A percentile compares a stretch with the other conserved stretches of the same genome.
Conservation (phyloP, 1,140 invertebrate genomes). For the Callitettix versicolor region DNA sequence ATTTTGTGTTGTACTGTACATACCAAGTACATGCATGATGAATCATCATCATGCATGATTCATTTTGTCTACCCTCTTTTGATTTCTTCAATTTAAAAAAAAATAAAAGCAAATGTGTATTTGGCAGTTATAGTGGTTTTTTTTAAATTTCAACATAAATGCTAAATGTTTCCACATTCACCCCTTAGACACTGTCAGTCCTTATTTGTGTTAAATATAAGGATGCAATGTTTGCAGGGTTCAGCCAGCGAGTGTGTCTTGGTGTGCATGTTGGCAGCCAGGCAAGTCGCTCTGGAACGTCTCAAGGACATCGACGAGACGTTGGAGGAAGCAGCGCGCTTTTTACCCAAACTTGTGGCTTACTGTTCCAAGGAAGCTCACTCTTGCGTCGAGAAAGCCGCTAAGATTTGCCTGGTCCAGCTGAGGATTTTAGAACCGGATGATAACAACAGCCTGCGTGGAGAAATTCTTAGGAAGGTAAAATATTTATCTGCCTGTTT, state of each 20-base stretch:
- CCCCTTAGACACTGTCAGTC: too few species aligned
- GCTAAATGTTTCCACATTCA: too few species aligned
- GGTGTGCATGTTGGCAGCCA: slow-evolving; percentile 68
- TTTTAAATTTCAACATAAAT: too few species aligned
- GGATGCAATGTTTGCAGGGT: slow-evolving; percentile 34
- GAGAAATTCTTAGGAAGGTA: slow-evolving; percentile 49
- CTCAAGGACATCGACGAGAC: slow-evolving; percentile 42
- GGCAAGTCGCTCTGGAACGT: slow-evolving; percentile 59
- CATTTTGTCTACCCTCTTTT: too few species aligned
- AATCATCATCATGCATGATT: too few species aligned
- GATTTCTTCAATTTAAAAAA: too few species aligned
- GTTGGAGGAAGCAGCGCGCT: slow-evolving; percentile 50
- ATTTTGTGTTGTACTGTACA: too few species aligned
- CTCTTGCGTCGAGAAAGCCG: slow-evolving; percentile 89
- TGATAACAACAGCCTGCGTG: slow-evolving; percentile 65
- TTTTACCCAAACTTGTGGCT: slow-evolving; percentile 78
- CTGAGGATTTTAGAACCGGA: slow-evolving; percentile 80
- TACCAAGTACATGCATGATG: too few species aligned
- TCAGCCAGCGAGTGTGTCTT: slow-evolving; percentile 83
- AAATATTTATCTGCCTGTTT: not conserved
- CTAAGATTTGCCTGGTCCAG: slow-evolving; percentile 83
- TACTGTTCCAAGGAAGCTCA: slow-evolving; percentile 74
- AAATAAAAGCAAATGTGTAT: too few species aligned
- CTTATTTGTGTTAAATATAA: too few species aligned
- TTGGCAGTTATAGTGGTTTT: too few species aligned